Evolutionary conservation across 2,797 vertebrate species (phyloP), one percentile per base, ranked within the genome.

Genomic region (Scyliorhinus canicula): DNA sequence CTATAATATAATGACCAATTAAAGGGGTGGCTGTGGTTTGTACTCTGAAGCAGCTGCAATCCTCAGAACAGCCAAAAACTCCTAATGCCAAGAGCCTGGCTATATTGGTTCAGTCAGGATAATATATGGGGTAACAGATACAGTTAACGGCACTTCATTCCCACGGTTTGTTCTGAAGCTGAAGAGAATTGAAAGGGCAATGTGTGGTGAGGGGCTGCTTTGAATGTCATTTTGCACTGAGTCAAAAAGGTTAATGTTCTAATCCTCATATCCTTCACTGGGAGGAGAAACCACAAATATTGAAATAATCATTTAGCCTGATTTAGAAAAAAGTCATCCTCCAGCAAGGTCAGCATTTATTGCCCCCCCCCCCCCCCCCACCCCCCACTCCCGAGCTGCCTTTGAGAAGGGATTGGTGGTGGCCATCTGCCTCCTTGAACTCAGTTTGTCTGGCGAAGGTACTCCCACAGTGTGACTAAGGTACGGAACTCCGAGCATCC

Each of bases 1-100:
- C 57, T 65, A 65, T 91, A 91, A 44, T 26, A 91, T 65, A 91
- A 91, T 91, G 88, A 28, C 57, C 88, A 65, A 65, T 91, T 65
- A 65, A 91, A 91, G 60, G 88, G 60, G 40, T 65, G 57, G 9
- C 60, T 91, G 21, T 65, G 88, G 21, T 65, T 91, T 91, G 24
- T 91, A 8, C 47, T 65, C 88, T 91, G 60, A 19, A 44, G n/a
- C 88, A 91, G 21, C 35, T 91, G 60, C 40, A 26, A 65, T 44
- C n/a, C n/a, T 26, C 12, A 91, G 57, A 44, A 65, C 16, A 65
- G 88, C n/a, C 88, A 91, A 91, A 91, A 65, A 44, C 21, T 65
- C n/a, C 88, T 91, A 21, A 65, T 12, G 60, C 60, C n/a, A 65
- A 91, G 1, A 65, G n/a, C 63, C 55, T 91, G 57, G 19, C 88